Base-by-base conservation (phyloP, 2,797 vertebrate genomes). In the Halcyon leucocephala region DNA sequence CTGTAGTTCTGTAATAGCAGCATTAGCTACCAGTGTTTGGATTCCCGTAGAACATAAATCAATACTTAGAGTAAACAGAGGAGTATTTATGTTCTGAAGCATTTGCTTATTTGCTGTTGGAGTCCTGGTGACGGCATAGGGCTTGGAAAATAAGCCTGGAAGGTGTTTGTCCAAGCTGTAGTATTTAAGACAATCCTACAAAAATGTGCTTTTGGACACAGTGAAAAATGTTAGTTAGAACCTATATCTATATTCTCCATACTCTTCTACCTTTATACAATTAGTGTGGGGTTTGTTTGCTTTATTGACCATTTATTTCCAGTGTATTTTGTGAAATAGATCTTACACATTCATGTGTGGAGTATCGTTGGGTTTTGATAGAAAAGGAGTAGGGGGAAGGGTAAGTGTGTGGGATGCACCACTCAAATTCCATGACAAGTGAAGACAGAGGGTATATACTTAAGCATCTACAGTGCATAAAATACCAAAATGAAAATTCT, bases 51-150 rank as follows among this genome's bases (percentile, higher is more conserved):
- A 84, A 55, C n/a, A 19, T 41, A 66, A 89, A 90, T 92, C 73
- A 90, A 41, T 93, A 84, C 33, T 71, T 55, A 7, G 16, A 52
- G 80, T 54, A 81, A 92, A 87, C 10, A 66, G 46, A 90, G 54
- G 46, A 55, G 48, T 70, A 35, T 76, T 93, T 86, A 31, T 57
- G 9, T 76, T 67, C 54, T 66, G 70, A 77, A 86, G 35, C 44
- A 21, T 85, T 91, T 94, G 31, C 26, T 61, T 46, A 44, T 91
- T 90, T 88, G 69, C 42, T 76, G 5, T 79, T 94, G 70, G 31
- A 42, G 64, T 71, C 61, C n/a, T 55, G 8, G 19, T 58, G 81
- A 42, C 89, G 57, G 58, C 10, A 19, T 60, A n/a, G n/a, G 57
- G n/a, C 72, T 58, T 91, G 58, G n/a, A 60, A 70, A 89, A 55